Base-by-base conservation (phyloP, 35 echinoderm and acorn worm species). In the Acanthaster planci region DNA sequence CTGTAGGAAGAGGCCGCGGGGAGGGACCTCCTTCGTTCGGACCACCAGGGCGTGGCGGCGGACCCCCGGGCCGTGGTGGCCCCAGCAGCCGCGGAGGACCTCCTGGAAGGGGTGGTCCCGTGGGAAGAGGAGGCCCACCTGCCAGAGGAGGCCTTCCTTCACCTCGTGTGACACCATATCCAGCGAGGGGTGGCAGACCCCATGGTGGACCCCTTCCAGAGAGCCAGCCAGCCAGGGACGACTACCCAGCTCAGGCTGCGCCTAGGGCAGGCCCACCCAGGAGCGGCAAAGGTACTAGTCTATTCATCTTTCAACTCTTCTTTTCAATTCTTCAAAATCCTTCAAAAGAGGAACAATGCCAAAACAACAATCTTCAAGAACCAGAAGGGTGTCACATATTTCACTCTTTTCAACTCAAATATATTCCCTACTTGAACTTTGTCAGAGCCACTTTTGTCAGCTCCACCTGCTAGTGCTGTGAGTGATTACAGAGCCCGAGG, bases 391-490 rank as follows among this genome's bases (percentile, higher is more conserved):
- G n/a, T n/a, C n/a, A n/a, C n/a, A n/a, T 56, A 56, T 56, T 56
- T n/a, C 54, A 56, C 22, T 15, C 22, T 56, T 56, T 56, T 56
- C 1, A n/a, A 47, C 42, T 47, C 12, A 72, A 72, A 72, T 35
- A 8, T 72, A 31, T 26, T 27, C 23, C 14, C 2, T 72, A 15
- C 8, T 9, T 68, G 64, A 35, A 12, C 30, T 35, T 72, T 72
- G 14, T 72, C 30, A 72, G 64, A 72, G 34, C 64, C 64, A 35
- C 64, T 72, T 19, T 26, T 72, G 64, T 72, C 64, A 7, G 64
- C 64, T 72, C 64, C 64, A 29, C 64, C 64, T 31, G 23, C 64
- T 1, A 72, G 64, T 72, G 64, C 64, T 29, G 30, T 72, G 64
- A 26, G 64, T 26, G 64, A 72, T 26, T 72, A 31, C 34, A 72